Base-by-base conservation (phyloP, 2,113 vertebrate species). In the Myotis lucifugus region DNA sequence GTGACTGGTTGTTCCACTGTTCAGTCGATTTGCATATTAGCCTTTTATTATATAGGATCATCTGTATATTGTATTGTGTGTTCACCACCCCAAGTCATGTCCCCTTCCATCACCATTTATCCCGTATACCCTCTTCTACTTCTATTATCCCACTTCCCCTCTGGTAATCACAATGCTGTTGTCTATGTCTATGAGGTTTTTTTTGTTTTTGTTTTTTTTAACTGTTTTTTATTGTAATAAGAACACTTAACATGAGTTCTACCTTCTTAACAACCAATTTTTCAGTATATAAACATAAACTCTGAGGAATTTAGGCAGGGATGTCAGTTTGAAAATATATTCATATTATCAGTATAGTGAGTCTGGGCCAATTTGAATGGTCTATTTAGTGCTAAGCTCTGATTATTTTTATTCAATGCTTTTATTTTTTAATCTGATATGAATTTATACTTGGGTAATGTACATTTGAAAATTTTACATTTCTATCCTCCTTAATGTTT, bases 381-480 rank as follows among this genome's bases (percentile, higher is more conserved):
- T 46, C 32, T 72, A n/a, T 70, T 76, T 67, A 56, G 7, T 72
- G 8, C 19, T 90, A 61, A 92, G 59, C 2, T 67, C n/a, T 37
- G 2, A 46, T 73, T 73, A 37, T n/a, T 95, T 91, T 74, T 54
- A 81, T 92, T 72, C 37, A 73, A 52, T 19, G 19, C 8, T 52
- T 95, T 69, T 27, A 52, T 42, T 88, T 78, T 87, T 92, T 40
- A 90, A 78, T 21, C 6, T 13, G 9, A 17, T 83, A 9, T 70
- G 32, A 79, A 54, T 74, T 87, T 90, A 64, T 69, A 42, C 8
- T 79, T 21, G 7, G 8, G 4, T 48, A 79, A 85, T 48, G 17
- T 17, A 73, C 42, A 77, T 32, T 93, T 84, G 18, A 59, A 95
- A 61, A 83, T 90, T 77, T 50, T 73, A 59, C 54, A 40, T 95